Evolutionary conservation across 2,113 vertebrate genomes (phyloP).

Genomic region (Engraulis encrasicolus): DNA sequence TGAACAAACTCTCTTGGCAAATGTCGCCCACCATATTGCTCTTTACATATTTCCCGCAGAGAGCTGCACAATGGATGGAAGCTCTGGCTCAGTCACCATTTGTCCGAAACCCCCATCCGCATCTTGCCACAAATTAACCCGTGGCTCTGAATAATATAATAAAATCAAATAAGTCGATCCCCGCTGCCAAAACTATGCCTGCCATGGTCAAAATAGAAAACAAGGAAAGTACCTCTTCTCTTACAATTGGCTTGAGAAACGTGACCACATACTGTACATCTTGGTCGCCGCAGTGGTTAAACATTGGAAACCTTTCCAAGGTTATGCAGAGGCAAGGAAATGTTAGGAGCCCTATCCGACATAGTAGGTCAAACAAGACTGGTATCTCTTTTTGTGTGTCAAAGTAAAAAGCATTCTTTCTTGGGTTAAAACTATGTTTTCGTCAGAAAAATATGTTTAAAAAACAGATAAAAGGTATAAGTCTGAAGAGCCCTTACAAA

Average conservation of each 20-base stretch:
- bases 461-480: background rate
- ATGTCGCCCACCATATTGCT: background rate
- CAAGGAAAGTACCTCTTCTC: constrained; percentile 11
- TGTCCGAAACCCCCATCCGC: background rate
- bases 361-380: background rate
- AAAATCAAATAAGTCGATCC: background rate
- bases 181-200: background rate
- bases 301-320: background rate
- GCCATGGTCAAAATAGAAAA: constrained; percentile 3
- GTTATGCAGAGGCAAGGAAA: background rate
- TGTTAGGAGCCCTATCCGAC: background rate
- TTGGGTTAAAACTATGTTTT: background rate
- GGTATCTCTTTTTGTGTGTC: background rate
- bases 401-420: background rate
- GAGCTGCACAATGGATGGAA: background rate
- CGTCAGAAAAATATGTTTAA: background rate
- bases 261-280: constrained; percentile 8
- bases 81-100: background rate
- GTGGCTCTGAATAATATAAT: constrained; percentile 13
- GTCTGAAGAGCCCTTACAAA: background rate
- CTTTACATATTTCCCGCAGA: background rate
- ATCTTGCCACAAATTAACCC: background rate
- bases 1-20: background rate
- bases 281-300: background rate
- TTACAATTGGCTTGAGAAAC: background rate